Evolutionary conservation across 2,888 invertebrate species (phyloP).

Genomic region (Hipparchia sbordonii): DNA sequence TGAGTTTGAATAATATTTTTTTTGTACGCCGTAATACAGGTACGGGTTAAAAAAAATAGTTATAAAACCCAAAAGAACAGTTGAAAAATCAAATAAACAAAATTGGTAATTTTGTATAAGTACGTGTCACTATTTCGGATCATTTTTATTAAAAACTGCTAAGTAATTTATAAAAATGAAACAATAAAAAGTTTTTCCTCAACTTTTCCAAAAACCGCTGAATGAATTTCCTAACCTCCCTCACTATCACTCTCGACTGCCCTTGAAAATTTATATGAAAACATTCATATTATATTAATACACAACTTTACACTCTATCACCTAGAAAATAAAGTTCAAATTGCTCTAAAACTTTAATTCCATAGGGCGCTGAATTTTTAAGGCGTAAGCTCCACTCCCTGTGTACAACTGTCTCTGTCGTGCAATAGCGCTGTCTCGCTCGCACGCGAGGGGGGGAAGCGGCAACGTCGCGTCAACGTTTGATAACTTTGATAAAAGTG

Average conservation of each 20-base stretch:
- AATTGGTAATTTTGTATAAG: too few species aligned
- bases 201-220: slow-evolving; percentile 19
- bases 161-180: not conserved
- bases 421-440: slow-evolving; percentile 27
- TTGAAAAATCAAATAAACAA: too few species aligned
- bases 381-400: slow-evolving; percentile 25
- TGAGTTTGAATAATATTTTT: too few species aligned
- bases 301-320: not conserved
- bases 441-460: slow-evolving; percentile 16
- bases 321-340: not conserved
- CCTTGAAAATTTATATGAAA: slow-evolving; percentile 26
- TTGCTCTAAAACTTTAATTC: not conserved
- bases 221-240: slow-evolving; percentile 27
- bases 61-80: too few species aligned
- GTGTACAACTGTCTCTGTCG: slow-evolving; percentile 25
- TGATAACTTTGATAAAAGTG: slow-evolving; percentile 5
- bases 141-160: too few species aligned
- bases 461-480: slow-evolving; percentile 28
- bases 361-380: slow-evolving; percentile 19
- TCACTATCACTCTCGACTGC: slow-evolving; percentile 21
- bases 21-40: too few species aligned
- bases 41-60: too few species aligned
- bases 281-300: slow-evolving; percentile 9
- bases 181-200: not conserved
- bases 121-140: too few species aligned